Evolutionary conservation across 1,140 invertebrate genomes (phyloP).

Genomic region (Leptinotarsa undecemlineata): DNA sequence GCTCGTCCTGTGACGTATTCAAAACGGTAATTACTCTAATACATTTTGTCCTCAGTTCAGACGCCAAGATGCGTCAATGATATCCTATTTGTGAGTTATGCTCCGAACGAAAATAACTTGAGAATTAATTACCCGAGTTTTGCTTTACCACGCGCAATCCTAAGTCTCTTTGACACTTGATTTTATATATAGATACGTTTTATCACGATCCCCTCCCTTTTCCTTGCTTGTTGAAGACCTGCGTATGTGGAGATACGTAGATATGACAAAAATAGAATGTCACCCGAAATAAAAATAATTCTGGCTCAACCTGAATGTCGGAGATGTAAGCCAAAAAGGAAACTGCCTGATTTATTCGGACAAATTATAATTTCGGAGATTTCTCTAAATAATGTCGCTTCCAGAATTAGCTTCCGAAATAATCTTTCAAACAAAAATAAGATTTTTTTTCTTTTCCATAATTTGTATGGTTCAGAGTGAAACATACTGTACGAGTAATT

Average conservation of each 20-base stretch:
- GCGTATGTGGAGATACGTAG: slow-evolving; percentile 10
- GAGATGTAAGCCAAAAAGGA: not conserved
- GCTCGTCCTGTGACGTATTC: too few species aligned
- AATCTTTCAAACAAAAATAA: too few species aligned
- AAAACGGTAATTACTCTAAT: not conserved
- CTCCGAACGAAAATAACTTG: slow-evolving; percentile 35
- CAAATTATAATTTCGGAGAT: not conserved
- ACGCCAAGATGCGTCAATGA: slow-evolving; percentile 31
- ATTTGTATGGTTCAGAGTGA: too few species aligned
- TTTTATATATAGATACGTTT: slow-evolving; percentile 46
- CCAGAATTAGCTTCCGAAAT: too few species aligned
- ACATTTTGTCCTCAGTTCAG: not conserved
- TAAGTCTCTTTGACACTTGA: slow-evolving; percentile 38
- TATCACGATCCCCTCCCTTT: slow-evolving; percentile 28
- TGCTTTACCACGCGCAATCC: slow-evolving; percentile 27
- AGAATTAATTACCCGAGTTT: slow-evolving; percentile 38
- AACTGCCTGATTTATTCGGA: not conserved
- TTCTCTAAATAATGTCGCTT: too few species aligned
- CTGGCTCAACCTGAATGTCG: not conserved
- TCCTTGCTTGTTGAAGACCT: not conserved
- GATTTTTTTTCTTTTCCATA: too few species aligned
- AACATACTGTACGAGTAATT: too few species aligned
- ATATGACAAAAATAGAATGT: slow-evolving; percentile 22
- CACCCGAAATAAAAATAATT: slow-evolving; percentile 18
- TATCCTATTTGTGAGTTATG: slow-evolving; percentile 30